Evolutionary conservation across 2,797 vertebrate genomes (phyloP).

Genomic region (Hafferia zeledoni): DNA sequence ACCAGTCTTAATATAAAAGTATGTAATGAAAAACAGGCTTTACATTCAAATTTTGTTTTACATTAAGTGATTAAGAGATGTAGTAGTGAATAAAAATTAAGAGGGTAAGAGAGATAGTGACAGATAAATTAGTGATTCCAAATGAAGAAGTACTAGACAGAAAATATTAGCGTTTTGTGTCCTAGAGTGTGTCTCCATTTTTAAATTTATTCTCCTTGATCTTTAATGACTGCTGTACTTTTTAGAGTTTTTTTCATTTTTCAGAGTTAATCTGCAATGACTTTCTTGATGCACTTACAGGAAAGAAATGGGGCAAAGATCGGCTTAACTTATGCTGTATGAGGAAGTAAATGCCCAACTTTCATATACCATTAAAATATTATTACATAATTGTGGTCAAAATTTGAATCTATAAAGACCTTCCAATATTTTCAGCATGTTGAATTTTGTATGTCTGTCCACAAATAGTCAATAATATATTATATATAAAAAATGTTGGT

Average conservation of each 20-base stretch:
- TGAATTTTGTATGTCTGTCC: neutral
- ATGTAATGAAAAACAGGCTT: neutral
- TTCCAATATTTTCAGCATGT: neutral
- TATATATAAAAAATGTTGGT: neutral
- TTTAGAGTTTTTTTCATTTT: neutral
- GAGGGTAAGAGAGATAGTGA: neutral
- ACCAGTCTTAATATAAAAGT: neutral
- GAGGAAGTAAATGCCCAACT: neutral
- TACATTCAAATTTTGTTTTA: neutral
- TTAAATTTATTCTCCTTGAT: neutral
- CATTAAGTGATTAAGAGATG: neutral
- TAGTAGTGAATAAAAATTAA: neutral
- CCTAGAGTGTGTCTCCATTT: neutral
- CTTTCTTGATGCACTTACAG: neutral
- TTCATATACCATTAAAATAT: neutral
- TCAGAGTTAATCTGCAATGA: neutral
- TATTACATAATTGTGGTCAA: neutral
- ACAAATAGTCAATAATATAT: neutral
- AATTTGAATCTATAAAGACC: neutral
- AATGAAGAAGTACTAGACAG: neutral
- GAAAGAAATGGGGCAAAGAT: neutral
- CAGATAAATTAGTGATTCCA: neutral
- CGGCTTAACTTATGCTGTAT: neutral
- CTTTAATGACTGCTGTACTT: neutral
- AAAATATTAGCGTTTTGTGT: neutral